Base-by-base conservation (phyloP, 1,140 invertebrate genomes). In the Megathymus violae region DNA sequence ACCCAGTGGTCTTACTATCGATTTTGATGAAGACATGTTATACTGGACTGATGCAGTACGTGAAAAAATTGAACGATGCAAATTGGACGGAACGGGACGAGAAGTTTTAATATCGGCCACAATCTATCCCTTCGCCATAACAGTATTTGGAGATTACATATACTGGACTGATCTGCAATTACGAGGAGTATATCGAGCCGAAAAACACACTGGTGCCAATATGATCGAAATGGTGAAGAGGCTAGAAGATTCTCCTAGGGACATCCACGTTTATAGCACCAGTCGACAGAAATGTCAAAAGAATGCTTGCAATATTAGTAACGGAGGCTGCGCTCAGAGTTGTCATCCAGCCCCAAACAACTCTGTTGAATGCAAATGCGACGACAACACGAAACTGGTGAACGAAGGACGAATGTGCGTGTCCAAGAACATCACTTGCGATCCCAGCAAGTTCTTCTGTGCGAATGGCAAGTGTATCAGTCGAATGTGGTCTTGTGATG, bases 31-130 rank as follows among this genome's bases (percentile, higher is more conserved):
- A 15, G 93, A 95, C 13, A 98, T 97, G 93, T 88, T 99, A 0
- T 99, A 99, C 79, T 99, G 98, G 98, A 99, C 98, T 0, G 99
- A 99, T 89, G 98, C 98, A 0, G 96, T 98, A 0, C 92, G 97
- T 25, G 98, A 99, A 82, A 99, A 99, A 86, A 99, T 99, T 66
- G 99, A 99, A 92, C 91, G 98, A 13, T 96, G 97, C 0, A 95
- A 96, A 82, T 85, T 99, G 3, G 95, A 99, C 82, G 98, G 98
- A 1, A 94, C 93, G 10, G 94, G 94, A 31, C 83, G 95, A 4
- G 94, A 97, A 89, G 92, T 97, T 1, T 85, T 98, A 0, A 94
- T 98, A 41, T 94, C 95, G 0, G 97, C 97, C 0, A 98, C 98
- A 0, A 98, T 99, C 62, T 98, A 99, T 93, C 98, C 98, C 4